Evolutionary conservation across 2,888 invertebrate genomes (phyloP).

Genomic region (Gymnosoma rotundatum): DNA sequence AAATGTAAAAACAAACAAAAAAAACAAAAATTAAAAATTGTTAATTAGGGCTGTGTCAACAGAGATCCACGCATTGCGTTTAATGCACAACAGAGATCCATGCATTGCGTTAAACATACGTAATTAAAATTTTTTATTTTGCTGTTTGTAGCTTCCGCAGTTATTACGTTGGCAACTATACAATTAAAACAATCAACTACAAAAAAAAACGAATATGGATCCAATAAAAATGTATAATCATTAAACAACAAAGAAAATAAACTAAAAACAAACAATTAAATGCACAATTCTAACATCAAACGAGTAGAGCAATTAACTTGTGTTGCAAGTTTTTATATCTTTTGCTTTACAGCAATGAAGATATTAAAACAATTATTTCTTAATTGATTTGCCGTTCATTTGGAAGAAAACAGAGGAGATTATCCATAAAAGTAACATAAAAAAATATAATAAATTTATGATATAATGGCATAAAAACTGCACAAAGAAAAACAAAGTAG

Average conservation of each 20-base stretch:
- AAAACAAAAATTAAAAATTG: no score
- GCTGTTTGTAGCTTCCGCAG: conserved; percentile 38
- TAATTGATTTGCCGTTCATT: conserved; percentile 17
- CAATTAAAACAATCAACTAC: background rate
- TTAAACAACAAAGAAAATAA: conserved; percentile 30
- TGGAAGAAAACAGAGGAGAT: background rate
- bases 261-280: conserved; percentile 21
- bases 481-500: no score
- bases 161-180: conserved; percentile 50
- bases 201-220: conserved; percentile 33
- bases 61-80: background rate
- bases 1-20: no score
- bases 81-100: no score
- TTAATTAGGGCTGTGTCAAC: conserved; percentile 58
- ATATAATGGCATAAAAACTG: background rate
- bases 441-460: background rate
- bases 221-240: conserved; percentile 29
- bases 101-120: background rate
- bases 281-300: conserved; percentile 45
- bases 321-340: conserved; percentile 5
- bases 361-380: background rate
- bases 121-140: conserved; percentile 14
- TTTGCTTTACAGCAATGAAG: conserved; percentile 19
- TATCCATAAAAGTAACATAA: background rate
- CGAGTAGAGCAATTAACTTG: conserved; percentile 46